Base-by-base conservation (phyloP, 1,140 invertebrate genomes). In the Hycleus cichorii region DNA sequence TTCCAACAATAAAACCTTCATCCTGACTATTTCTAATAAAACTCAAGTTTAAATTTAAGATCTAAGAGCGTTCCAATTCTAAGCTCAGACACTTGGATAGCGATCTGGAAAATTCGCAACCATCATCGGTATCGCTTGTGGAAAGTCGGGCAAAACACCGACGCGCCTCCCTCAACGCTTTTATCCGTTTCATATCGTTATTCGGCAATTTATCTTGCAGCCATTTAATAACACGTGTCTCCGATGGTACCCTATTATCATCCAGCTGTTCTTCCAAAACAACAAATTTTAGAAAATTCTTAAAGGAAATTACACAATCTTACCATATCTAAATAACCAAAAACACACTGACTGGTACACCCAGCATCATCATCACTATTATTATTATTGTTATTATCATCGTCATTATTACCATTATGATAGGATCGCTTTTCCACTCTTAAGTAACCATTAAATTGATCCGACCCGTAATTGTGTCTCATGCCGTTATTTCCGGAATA, bases 191-290 rank as follows among this genome's bases (percentile, higher is more conserved):
- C 58, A 64, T 63, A 57, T 66, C 68, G 11, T 10, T 42, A 38
- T 64, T 63, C 24, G 43, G 50, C 4, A 64, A 42, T 48, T 69
- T 58, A 26, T 71, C 68, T 57, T 71, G 67, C 1, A 69, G 43
- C 63, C 64, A 71, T 64, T 71, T 68, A 9, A 69, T 65, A 6
- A 69, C 27, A 48, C 67, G 57, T 18, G 64, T 65, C 58, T 71
- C 69, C n/a, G 69, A 69, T 32, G 69, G 69, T 27, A 63, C 39
- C 58, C 61, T 50, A 32, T 66, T 62, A 40, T 69, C 64, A 45
- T 69, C 69, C 44, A 71, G 57, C 69, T 71, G 47, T 25, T 4
- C 7, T 32, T 32, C 32, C 18, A 18, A 18, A 18, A 18, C 18
- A 63, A 60, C 54, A 49, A 51, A 44, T n/a, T 18, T 18, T 18